Percentiles rank a stretch among this genome's conserved stretches.
These are phyloP conservation scores for Brachyptera putata DNA, from an alignment of 2,888 invertebrate species.

Conservation along the genomic window DNA sequence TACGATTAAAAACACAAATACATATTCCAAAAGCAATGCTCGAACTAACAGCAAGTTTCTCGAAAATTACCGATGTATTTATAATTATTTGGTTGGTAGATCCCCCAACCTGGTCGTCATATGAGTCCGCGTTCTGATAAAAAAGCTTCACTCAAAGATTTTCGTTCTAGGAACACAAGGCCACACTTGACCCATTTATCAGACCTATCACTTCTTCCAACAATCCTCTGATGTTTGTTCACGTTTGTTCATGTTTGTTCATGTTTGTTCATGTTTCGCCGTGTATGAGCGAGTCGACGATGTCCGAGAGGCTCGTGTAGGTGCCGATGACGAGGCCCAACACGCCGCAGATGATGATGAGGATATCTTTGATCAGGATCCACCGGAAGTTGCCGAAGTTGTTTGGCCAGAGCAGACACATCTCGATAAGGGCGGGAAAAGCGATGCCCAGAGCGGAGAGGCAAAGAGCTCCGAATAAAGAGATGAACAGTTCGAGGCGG, in stretches of 20 bases:
- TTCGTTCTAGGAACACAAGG: too few species aligned
- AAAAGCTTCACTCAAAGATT: too few species aligned
- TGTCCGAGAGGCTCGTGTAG: slow-evolving; percentile 60
- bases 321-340: slow-evolving; percentile 66
- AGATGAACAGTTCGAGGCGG: slow-evolving; percentile 71
- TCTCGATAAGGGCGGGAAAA: slow-evolving; percentile 85
- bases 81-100: too few species aligned
- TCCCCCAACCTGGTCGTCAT: too few species aligned
- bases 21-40: too few species aligned
- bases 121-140: too few species aligned
- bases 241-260: neutral
- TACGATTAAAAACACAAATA: too few species aligned
- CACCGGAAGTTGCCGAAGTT: slow-evolving; percentile 54
- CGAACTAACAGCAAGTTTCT: too few species aligned
- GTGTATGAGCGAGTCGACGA: slow-evolving; percentile 44
- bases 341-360: slow-evolving; percentile 60
- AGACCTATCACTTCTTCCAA: too few species aligned
- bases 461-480: slow-evolving; percentile 82
- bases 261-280: neutral
- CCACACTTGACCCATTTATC: too few species aligned
- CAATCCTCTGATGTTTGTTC: too few species aligned
- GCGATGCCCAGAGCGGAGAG: slow-evolving; percentile 83
- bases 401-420: slow-evolving; percentile 68
- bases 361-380: slow-evolving; percentile 57
- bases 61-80: too few species aligned